These are phyloP conservation scores for Melanotaenia parkinsoni DNA, from an alignment of 2,797 vertebrate species.

Conservation along the genomic window DNA sequence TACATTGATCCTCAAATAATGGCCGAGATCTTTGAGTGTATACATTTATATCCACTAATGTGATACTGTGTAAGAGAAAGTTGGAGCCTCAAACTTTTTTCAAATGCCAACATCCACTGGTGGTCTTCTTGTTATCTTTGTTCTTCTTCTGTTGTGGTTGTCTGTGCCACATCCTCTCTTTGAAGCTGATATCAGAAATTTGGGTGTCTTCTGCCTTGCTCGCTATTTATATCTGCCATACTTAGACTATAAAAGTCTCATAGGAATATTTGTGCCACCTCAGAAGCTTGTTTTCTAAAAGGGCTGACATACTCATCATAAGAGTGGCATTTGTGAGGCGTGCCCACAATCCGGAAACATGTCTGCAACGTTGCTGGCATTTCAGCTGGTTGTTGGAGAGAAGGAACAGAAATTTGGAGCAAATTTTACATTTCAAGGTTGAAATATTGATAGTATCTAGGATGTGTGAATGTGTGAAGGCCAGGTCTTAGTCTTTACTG, in stretches of 20 bases:
- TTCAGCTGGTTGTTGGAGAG: constrained; percentile 17
- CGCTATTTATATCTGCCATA: constrained; percentile 11
- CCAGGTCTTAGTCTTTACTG: constrained; percentile 71
- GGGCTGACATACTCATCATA: constrained; percentile 20
- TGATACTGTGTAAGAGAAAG: constrained; percentile 6
- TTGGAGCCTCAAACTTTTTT: neutral
- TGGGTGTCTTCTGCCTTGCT: constrained; percentile 17
- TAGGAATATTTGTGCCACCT: constrained; percentile 21
- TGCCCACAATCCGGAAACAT: constrained; percentile 26
- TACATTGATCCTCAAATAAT: constrained; percentile 23
- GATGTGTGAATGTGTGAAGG: constrained; percentile 65
- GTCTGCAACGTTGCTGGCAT: constrained; percentile 7
- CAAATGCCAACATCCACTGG: constrained; percentile 10
- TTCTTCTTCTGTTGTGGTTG: constrained; percentile 12
- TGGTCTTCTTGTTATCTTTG: constrained; percentile 22
- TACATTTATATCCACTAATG: neutral
- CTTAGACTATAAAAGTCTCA: constrained; percentile 24
- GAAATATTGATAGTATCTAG: constrained; percentile 60
- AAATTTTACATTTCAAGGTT: constrained; percentile 39
- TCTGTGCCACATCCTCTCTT: constrained; percentile 10
- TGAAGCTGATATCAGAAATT: constrained; percentile 45
- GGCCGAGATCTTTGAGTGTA: neutral
- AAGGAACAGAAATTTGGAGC: constrained; percentile 13
- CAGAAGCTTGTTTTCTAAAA: constrained; percentile 43
- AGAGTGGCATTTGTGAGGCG: constrained; percentile 28